Conservation (phyloP, 1,140 invertebrate species). For the Philotrypesis tridentata region DNA sequence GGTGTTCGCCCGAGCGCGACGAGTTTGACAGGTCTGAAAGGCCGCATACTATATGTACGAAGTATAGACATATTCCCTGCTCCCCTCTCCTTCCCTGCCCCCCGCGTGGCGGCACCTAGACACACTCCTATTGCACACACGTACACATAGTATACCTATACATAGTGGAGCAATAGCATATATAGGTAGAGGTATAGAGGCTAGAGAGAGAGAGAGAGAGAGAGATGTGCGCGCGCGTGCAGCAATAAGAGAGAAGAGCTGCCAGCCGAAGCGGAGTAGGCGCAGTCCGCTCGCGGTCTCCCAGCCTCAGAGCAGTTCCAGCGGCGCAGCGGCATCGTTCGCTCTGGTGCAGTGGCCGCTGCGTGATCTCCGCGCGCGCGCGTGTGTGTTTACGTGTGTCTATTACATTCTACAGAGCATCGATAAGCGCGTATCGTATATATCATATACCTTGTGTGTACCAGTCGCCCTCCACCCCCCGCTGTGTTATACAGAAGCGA, state of each 20-base stretch:
- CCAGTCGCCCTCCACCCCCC: too few relatives aligned
- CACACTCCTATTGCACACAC: too few relatives aligned
- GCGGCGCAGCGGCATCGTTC: background rate
- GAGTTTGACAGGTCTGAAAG: slow-evolving; percentile 10
- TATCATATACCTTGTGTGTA: too few relatives aligned
- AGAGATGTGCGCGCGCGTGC: too few relatives aligned
- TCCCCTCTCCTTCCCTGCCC: too few relatives aligned
- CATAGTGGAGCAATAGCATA: background rate
- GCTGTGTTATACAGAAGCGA: too few relatives aligned
- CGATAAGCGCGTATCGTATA: too few relatives aligned
- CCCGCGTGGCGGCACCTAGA: too few relatives aligned
- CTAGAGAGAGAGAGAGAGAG: too few relatives aligned
- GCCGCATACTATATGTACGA: background rate
- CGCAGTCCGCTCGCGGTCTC: background rate
- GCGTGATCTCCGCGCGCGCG: too few relatives aligned
- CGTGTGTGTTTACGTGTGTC: background rate
- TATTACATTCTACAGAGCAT: too few relatives aligned
- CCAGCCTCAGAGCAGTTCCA: background rate
- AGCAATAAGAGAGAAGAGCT: background rate
- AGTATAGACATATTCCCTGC: background rate
- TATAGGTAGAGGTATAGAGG: background rate
- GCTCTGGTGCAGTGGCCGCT: background rate
- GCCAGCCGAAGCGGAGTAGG: background rate
- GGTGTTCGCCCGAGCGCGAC: background rate
- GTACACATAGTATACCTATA: background rate